These are phyloP conservation scores for Spodoptera littoralis DNA, from an alignment of 2,888 invertebrate species.

Conservation along the genomic window DNA sequence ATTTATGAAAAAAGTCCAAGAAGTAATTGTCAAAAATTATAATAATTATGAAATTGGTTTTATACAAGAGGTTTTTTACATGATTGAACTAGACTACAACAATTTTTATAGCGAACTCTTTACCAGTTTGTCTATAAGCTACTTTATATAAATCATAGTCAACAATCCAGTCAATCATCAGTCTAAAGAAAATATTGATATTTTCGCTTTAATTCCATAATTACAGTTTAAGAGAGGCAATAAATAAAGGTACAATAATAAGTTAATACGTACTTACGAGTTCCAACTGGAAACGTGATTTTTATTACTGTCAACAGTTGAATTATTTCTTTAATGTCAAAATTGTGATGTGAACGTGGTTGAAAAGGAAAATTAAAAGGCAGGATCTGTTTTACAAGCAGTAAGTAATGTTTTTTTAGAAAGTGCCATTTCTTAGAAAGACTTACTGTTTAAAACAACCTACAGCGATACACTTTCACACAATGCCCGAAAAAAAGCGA, in stretches of 20 bases:
- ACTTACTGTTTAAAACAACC: background rate
- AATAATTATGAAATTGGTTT: no score
- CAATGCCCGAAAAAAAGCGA: conserved; percentile 8
- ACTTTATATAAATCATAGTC: no score
- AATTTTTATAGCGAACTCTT: no score
- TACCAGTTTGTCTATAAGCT: no score
- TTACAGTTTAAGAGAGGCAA: conserved; percentile 8
- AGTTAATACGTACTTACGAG: conserved; percentile 21
- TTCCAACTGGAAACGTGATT: conserved; percentile 24
- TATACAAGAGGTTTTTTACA: no score
- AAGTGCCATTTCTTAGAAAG: no score
- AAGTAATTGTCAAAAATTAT: background rate
- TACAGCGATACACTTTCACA: conserved; percentile 10
- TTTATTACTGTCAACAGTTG: conserved; percentile 17
- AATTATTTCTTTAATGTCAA: conserved; percentile 15
- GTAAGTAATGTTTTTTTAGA: background rate
- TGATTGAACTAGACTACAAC: no score
- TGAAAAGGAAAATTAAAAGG: no score
- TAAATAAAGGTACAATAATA: conserved; percentile 33
- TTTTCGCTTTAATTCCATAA: conserved; percentile 14
- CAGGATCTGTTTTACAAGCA: background rate
- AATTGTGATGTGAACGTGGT: no score
- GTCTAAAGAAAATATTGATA: conserved; percentile 18
- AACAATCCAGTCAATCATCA: conserved; percentile 13
- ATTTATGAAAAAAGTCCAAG: no score